Conservation (phyloP, 2,797 vertebrate species). For the Synanceia verrucosa region DNA sequence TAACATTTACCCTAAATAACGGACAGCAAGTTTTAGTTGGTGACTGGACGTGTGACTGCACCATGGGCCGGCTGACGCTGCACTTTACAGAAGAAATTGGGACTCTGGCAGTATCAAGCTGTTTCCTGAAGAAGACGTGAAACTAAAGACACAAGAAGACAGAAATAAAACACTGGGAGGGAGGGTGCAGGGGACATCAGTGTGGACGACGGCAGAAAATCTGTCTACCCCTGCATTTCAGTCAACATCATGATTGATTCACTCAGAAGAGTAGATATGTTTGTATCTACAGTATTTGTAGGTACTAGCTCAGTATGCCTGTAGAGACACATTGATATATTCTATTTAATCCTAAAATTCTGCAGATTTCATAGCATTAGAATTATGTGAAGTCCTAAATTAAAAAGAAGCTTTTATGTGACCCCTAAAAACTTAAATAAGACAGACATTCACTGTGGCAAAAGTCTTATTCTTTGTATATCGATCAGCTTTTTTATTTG, state of each 20-base stretch:
- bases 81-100: conserved; percentile 67
- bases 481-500: conserved; percentile 15
- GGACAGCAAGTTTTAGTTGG: conserved; percentile 22
- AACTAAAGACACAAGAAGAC: conserved; percentile 30
- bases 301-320: conserved; percentile 32
- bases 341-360: conserved; percentile 64
- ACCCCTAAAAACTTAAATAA: conserved; percentile 3
- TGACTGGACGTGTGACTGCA: conserved; percentile 49
- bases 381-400: conserved; percentile 2
- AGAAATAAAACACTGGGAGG: not conserved
- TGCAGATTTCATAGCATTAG: conserved; percentile 10
- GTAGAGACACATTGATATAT: conserved; percentile 43
- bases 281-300: conserved; percentile 61
- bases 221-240: conserved; percentile 55
- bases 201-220: conserved; percentile 29
- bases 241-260: conserved; percentile 38
- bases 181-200: not conserved
- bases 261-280: conserved; percentile 38
- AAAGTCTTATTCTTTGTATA: conserved; percentile 22
- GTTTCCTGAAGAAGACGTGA: conserved; percentile 21
- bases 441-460: conserved; percentile 28
- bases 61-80: conserved; percentile 47
- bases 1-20: not conserved
- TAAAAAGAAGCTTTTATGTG: conserved; percentile 15
- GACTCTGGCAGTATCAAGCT: conserved; percentile 49